Base-by-base conservation (phyloP, 2,888 invertebrate genomes). In the Leuctra nigra region DNA sequence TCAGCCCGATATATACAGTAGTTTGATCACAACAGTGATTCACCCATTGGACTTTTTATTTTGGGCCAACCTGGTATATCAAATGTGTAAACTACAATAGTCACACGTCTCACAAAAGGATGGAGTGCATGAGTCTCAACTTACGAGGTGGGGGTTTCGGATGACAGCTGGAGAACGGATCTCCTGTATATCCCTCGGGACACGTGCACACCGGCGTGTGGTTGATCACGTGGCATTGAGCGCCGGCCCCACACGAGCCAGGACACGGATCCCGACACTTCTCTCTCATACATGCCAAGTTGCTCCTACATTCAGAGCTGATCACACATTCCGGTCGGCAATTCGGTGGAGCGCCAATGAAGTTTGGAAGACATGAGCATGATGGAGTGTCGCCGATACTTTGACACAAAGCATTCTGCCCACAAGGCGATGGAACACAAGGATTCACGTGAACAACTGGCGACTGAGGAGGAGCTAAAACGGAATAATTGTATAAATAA, bases 131-230 rank as follows among this genome's bases (percentile, higher is more conserved):
- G 16, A 16, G 9, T 41, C 16, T 7, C 20, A 55, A 61, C 72
- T 76, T 79, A 77, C 81, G 74, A 67, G 75, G 69, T 56, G 74
- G 73, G 54, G 79, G 81, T 70, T 81, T 78, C 7, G 75, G 70
- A 24, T 75, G 72, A 67, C 88, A 89, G 63, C 77, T 81, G 59
- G 75, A 81, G 68, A 89, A 88, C 18, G 91, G 87, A 75, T 91
- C 86, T 20, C 91, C 91, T 2, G 77, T 80, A 64, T 81, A 87
- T 50, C 85, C 85, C 20, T 78, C 73, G 3, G 79, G 74, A 68
- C 90, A 91, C 35, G 80, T 81, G 68, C 90, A 91, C 63, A 83
- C 82, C 4, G 89, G 86, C n/a, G 84, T 77, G 67, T 90, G 90
- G 65, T 82, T 84, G 63, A 86, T 81, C 11, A 88, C 86, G 67